Conservation (phyloP, 1,140 invertebrate species). For the Adoxophyes honmai region DNA sequence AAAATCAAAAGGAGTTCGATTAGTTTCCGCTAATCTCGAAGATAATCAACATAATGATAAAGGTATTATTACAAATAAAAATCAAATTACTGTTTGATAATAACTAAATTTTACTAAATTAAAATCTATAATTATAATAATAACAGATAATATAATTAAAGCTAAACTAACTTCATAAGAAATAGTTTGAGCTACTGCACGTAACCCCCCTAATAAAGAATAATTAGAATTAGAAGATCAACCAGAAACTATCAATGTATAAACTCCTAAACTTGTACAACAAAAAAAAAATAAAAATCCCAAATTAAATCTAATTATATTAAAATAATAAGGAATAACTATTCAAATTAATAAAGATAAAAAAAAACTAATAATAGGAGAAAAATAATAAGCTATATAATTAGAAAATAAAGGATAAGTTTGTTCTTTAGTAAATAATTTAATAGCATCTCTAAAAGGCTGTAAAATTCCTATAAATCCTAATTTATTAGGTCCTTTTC, state of each 20-base stretch:
- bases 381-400: constrained; percentile 77
- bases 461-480: constrained; percentile 80
- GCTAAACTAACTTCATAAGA: constrained; percentile 82
- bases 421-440: constrained; percentile 81
- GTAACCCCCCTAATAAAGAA: constrained; percentile 80
- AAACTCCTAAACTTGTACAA: constrained; percentile 78
- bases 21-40: constrained; percentile 82
- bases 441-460: constrained; percentile 82
- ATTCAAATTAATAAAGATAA: constrained; percentile 77
- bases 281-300: constrained; percentile 76
- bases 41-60: constrained; percentile 77
- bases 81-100: constrained; percentile 64
- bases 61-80: constrained; percentile 67
- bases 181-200: constrained; percentile 81
- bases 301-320: constrained; percentile 71
- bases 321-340: constrained; percentile 70
- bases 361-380: constrained; percentile 78
- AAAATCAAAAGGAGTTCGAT: constrained; percentile 89
- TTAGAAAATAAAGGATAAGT: constrained; percentile 71
- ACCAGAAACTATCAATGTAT: constrained; percentile 77
- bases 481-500: constrained; percentile 84
- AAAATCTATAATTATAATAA: constrained; percentile 59
- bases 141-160: constrained; percentile 77
- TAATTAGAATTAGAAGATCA: constrained; percentile 84
- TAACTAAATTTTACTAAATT: constrained; percentile 77